These are phyloP conservation scores for Resseliella maxima DNA, from an alignment of 2,888 invertebrate species.

Conservation along the genomic window DNA sequence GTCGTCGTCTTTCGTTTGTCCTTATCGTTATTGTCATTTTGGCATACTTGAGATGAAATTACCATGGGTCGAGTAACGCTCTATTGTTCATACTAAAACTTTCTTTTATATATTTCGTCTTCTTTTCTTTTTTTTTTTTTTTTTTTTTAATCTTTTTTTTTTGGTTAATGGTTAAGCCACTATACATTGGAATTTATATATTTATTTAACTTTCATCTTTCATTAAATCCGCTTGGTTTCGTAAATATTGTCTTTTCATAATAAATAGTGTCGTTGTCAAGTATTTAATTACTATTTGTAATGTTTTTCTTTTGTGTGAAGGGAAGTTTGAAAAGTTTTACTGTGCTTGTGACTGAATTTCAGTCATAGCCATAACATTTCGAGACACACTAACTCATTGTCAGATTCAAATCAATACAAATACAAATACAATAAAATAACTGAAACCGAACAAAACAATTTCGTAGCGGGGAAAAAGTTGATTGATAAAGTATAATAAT, in stretches of 20 bases:
- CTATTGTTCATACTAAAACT: no score
- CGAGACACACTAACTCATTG: not conserved
- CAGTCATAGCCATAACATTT: no score
- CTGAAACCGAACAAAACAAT: not conserved
- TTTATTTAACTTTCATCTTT: not conserved
- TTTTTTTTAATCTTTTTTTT: no score
- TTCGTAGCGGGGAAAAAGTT: not conserved
- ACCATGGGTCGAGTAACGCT: no score
- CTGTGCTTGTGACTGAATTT: no score
- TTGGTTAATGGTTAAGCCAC: not conserved
- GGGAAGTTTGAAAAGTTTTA: not conserved
- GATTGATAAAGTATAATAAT: not conserved
- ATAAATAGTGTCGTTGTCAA: not conserved
- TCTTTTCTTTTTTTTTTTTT: not conserved
- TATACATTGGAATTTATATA: not conserved
- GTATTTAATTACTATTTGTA: constrained; percentile 2
- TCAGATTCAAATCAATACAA: not conserved
- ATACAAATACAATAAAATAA: no score
- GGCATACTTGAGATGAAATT: no score
- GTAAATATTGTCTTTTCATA: not conserved
- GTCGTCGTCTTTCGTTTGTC: no score
- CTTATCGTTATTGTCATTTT: no score
- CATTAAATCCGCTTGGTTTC: not conserved
- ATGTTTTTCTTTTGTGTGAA: not conserved
- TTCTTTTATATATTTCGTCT: no score